These are phyloP conservation scores for Dichetophora obliterata DNA, from an alignment of 2,888 invertebrate species.

Conservation along the genomic window DNA sequence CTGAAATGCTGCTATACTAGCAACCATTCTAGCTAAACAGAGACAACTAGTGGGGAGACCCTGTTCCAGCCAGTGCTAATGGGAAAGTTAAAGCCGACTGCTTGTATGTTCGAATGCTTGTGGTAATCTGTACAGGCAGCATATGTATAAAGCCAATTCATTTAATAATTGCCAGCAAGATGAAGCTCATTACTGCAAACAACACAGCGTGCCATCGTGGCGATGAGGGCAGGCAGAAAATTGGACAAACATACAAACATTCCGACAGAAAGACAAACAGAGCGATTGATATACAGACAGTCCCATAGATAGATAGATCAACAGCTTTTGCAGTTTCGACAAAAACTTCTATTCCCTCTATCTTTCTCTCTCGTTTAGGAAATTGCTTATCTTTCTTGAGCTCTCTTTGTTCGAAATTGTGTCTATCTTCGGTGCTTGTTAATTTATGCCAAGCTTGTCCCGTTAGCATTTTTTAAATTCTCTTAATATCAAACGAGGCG, in stretches of 20 bases:
- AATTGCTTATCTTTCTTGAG: background rate
- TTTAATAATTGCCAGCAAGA: slow-evolving; percentile 68
- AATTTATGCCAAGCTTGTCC: slow-evolving; percentile 46
- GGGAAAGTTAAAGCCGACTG: background rate
- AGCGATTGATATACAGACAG: background rate
- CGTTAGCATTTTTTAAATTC: slow-evolving; percentile 61
- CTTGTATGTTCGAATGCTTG: background rate
- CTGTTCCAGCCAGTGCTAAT: background rate
- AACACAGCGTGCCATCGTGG: background rate
- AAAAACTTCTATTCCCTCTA: background rate
- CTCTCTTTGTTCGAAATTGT: background rate
- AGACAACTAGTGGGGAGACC: background rate
- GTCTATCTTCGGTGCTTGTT: background rate
- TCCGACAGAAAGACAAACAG: no score
- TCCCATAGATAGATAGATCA: background rate
- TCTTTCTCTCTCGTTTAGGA: background rate
- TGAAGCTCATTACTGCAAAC: slow-evolving; percentile 65
- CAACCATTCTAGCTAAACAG: background rate
- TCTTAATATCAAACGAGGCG: slow-evolving; percentile 44
- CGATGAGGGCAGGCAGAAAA: no score
- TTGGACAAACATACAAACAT: background rate
- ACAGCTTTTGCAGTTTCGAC: background rate
- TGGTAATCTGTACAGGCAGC: slow-evolving; percentile 45
- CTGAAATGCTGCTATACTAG: background rate
- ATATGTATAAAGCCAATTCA: slow-evolving; percentile 64